phyloP scores from a whole-genome alignment of 2,888 invertebrate species.

The Phortica okadai region DNA sequence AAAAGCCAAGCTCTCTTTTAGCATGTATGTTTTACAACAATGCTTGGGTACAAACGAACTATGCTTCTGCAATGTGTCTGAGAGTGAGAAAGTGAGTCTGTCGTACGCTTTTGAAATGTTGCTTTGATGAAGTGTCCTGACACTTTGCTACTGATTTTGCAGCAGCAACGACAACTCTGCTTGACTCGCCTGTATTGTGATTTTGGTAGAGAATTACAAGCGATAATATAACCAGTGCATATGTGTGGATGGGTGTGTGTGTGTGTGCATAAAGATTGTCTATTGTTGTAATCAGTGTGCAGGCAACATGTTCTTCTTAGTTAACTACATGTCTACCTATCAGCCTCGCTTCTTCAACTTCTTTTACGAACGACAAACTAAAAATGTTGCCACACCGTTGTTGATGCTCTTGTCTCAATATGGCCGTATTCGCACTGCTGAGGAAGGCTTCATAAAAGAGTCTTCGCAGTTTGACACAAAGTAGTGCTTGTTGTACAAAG shows the following conservation, averaged over 20 bases:
- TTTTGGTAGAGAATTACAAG: conserved; percentile 2
- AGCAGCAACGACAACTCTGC: neutral
- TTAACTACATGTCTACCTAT: conserved; percentile 29
- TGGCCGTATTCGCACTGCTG: conserved; percentile 46
- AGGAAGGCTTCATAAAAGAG: conserved; percentile 56
- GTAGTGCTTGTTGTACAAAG: neutral
- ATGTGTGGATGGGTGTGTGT: conserved; percentile 8
- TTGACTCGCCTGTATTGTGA: conserved; percentile 20
- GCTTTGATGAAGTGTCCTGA: conserved; percentile 26
- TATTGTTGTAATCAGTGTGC: conserved; percentile 53
- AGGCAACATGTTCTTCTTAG: conserved; percentile 34
- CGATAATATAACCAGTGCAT: conserved; percentile 34
- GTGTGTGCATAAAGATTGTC: conserved; percentile 31
- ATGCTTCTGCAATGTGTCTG: neutral
- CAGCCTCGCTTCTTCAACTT: conserved; percentile 41
- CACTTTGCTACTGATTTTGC: neutral
- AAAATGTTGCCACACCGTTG: neutral
- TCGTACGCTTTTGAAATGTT: neutral
- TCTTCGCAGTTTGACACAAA: neutral
- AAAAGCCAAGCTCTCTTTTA: neutral
- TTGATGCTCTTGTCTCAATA: neutral
- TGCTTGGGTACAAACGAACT: neutral
- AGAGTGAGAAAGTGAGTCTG: neutral
- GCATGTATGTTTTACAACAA: too few species aligned
- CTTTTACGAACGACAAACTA: conserved; percentile 1